Conservation (phyloP, 2,113 vertebrate genomes). For the Shinisaurus crocodilurus region DNA sequence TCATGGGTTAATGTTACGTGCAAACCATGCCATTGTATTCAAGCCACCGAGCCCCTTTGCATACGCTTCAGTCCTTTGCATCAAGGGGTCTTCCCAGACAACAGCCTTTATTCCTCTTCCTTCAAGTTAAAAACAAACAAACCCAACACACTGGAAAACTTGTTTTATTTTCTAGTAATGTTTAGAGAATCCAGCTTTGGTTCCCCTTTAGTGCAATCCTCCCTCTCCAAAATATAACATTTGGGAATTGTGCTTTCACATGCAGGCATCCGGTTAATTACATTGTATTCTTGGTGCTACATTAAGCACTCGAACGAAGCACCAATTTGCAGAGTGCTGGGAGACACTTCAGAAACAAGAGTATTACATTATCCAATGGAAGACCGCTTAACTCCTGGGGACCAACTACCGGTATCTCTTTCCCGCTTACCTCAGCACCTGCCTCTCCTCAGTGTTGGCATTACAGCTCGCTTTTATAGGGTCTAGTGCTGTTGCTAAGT, state of each 20-base stretch:
- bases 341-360: background rate
- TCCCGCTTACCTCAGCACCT: background rate
- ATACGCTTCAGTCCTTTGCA: no score
- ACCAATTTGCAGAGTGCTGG: background rate
- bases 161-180: background rate
- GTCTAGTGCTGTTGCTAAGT: accelerated
- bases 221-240: background rate
- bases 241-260: background rate
- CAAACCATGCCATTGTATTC: no score
- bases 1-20: no score
- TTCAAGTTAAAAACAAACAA: background rate
- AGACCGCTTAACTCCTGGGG: background rate
- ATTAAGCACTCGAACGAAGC: background rate
- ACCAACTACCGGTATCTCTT: background rate
- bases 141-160: background rate
- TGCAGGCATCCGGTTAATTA: background rate
- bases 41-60: no score
- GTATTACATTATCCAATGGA: background rate
- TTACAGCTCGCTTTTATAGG: background rate
- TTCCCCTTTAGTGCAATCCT: background rate
- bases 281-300: background rate
- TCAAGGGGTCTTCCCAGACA: no score
- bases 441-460: accelerated
- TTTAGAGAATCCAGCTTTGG: background rate
- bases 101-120: no score